Evolutionary conservation across 2,888 invertebrate species (phyloP).

Genomic region (Mactromeris polynyma): DNA sequence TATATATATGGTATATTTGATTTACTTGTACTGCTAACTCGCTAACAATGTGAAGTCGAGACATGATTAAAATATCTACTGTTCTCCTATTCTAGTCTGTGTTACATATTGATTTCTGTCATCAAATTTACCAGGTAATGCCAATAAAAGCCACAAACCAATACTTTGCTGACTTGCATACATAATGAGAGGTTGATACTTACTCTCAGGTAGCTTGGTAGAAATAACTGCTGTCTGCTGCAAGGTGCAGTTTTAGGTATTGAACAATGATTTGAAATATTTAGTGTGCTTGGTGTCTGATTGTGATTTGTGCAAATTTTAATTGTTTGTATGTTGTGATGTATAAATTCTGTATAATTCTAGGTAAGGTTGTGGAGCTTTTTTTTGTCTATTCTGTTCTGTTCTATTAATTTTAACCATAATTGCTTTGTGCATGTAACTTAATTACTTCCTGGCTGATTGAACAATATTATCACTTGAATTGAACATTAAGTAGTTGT

Average conservation of each 20-base stretch:
- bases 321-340: neutral
- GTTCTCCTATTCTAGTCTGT: neutral
- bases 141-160: neutral
- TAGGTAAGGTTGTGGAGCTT: neutral
- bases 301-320: no score
- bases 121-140: neutral
- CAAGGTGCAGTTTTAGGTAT: neutral
- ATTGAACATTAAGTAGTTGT: no score
- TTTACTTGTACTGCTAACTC: neutral
- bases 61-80: constrained; percentile 3
- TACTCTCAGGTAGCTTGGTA: neutral
- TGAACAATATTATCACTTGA: no score
- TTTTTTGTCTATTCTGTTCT: neutral
- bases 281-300: neutral
- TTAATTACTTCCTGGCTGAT: no score
- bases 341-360: neutral
- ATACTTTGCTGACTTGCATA: neutral
- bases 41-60: neutral
- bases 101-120: neutral
- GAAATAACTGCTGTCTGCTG: neutral
- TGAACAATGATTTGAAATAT: neutral
- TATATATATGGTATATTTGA: neutral
- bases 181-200: neutral
- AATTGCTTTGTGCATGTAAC: no score
- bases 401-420: neutral